Evolutionary conservation across 2,113 vertebrate genomes (phyloP), one percentile per base, ranked within the genome.

Genomic region (Paradoxurus hermaphroditus): DNA sequence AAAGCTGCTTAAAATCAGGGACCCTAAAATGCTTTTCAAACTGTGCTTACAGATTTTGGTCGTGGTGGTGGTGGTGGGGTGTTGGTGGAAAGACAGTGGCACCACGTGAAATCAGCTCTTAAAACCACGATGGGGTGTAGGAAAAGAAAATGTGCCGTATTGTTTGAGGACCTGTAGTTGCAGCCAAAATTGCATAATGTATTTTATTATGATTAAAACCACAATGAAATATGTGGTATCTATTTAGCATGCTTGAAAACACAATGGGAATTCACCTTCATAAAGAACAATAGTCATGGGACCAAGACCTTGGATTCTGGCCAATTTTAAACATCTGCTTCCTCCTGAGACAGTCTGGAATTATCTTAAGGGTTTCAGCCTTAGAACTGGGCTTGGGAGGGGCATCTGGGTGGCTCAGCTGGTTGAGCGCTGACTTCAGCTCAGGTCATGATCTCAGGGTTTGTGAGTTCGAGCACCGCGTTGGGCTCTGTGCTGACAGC

Each of bases 241-340:
- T 34, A 16, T 46, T 65, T 29, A 59, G 13, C 29, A 44, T 51
- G 18, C n/a, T 67, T 36, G n/a, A 68, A 49, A 65, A 72, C 39
- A 94, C 91, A 78, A 11, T 59, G n/a, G 23, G 44, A 73, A 81
- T 94, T 96, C 68, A 81, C 81, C 91, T 94, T 88, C 44, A 62
- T 63, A 25, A 75, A 81, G 86, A 95, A 96, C 73, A 95, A 62
- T 68, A 78, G 34, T 46, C 90, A 21, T 6, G 27, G 21, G 65
- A 18, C 67, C 31, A 56, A 83, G 73, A 72, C 75, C 36, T 95
- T 88, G 88, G 67, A 53, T 86, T 95, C 51, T 89, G 88, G 39
- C 51, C 65, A 91, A 0, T 85, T 85, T 96, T 89, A 88, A 93
- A 93, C 77, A 93, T 68, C 81, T 87, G 72, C 90, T 94, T 90